Evolutionary conservation across 2,888 invertebrate genomes (phyloP), one percentile per base, ranked within the genome.

Genomic region (Agriopis aurantiaria): DNA sequence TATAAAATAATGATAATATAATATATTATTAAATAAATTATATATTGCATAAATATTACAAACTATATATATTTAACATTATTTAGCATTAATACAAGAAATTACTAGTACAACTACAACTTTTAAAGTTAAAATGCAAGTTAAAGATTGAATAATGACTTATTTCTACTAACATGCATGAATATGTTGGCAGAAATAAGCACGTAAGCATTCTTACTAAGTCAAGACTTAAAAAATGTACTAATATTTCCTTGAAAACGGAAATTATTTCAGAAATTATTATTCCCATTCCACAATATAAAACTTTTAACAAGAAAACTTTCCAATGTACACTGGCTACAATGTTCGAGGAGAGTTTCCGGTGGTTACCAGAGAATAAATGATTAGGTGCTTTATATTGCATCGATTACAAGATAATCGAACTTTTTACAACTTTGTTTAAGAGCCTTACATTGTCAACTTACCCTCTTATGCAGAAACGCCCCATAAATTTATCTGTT

Each of bases 251-350:
- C 78, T 86, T 88, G 86, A 84, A 87, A 88, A 87, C 86, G 88
- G 88, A 90, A 91, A 88, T 90, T 89, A 92, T 91, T 92, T 88
- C 87, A 86, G 86, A 88, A 92, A 90, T 91, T 91, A 92, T 92
- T 90, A 92, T 92, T 90, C 91, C 88, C 91, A 91, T 91, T 92
- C 88, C 88, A 89, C 90, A 89, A 90, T 92, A 90, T 88, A 87
- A 86, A 93, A 93, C 88, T 93, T 93, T 92, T 93, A 93, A 93
- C 93, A 93, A 93, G 93, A 93, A 93, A 93, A 93, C 89, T 93
- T 93, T 87, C 77, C 88, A 87, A 87, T 89, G 88, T 90, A 88
- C 89, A 82, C 82, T 86, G 88, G 89, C 88, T 87, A 91, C 91
- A 90, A 86, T 89, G 90, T 91, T 90, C 86, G 80, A 74, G 80